Evolutionary conservation across 2,113 vertebrate genomes (phyloP).

Genomic region (Takifugu bimaculatus): DNA sequence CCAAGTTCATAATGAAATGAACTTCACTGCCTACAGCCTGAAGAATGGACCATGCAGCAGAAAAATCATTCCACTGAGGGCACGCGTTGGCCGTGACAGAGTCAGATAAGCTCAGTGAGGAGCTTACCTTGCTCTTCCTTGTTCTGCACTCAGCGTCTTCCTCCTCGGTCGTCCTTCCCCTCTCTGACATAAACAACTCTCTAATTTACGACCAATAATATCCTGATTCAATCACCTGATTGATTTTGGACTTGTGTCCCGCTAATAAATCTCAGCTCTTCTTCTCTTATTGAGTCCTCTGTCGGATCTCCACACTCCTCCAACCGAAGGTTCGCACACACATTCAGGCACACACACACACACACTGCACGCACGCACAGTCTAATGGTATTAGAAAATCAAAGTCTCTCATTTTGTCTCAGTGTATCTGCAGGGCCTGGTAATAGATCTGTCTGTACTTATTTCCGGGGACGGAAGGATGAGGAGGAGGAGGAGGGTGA

Average conservation of each 20-base stretch:
- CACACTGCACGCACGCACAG: constrained; percentile 37
- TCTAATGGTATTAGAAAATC: constrained; percentile 95
- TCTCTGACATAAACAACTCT: constrained; percentile 69
- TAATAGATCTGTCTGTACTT: constrained; percentile 69
- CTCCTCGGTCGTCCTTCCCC: constrained; percentile 44
- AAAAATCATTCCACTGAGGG: constrained; percentile 45
- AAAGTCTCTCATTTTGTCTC: constrained; percentile 85
- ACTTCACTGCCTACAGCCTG: constrained; percentile 14
- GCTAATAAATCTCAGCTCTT: constrained; percentile 92
- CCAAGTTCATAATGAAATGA: constrained; percentile 32
- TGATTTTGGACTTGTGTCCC: constrained; percentile 95
- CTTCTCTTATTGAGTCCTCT: constrained; percentile 91
- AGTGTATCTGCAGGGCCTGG: constrained; percentile 75
- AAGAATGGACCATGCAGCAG: constrained; percentile 20
- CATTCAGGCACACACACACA: constrained; percentile 18
- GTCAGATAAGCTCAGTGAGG: constrained; percentile 58
- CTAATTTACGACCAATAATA: constrained; percentile 77
- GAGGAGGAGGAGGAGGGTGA: constrained; percentile 24
- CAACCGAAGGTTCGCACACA: constrained; percentile 24
- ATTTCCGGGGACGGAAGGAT: constrained; percentile 49
- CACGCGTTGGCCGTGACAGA: constrained; percentile 52
- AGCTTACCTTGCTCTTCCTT: constrained; percentile 59
- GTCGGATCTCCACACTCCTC: constrained; percentile 52
- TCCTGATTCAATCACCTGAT: constrained; percentile 97
- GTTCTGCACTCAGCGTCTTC: constrained; percentile 51